Conservation (phyloP, 1,140 invertebrate genomes). For the Nautilus pompilius region DNA sequence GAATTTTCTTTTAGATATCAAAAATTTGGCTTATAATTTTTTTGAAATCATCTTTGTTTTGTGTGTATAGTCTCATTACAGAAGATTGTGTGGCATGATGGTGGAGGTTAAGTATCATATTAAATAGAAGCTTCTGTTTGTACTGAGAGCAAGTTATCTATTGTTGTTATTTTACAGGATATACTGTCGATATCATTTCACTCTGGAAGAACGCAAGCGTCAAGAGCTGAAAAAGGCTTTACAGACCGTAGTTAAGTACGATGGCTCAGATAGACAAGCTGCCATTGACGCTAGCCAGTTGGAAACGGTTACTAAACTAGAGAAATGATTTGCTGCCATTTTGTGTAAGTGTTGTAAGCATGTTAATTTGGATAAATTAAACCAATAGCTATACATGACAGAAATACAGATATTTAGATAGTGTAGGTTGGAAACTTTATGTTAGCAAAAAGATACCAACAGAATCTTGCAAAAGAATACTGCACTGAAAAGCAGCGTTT, state of each 20-base stretch:
- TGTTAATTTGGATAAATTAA: not conserved
- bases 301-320: too few relatives aligned
- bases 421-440: too few relatives aligned
- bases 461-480: too few relatives aligned
- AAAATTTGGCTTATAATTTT: not conserved
- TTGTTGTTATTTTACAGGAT: slow-evolving; percentile 12
- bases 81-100: too few relatives aligned
- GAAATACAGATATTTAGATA: not conserved
- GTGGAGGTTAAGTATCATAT: not conserved
- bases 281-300: not conserved
- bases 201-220: slow-evolving; percentile 6
- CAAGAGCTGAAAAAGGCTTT: slow-evolving; percentile 12
- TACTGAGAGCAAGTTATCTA: not conserved
- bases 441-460: too few relatives aligned
- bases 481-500: too few relatives aligned
- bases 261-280: slow-evolving; percentile 3
- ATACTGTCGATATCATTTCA: slow-evolving; percentile 10
- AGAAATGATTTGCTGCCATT: too few relatives aligned
- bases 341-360: not conserved
- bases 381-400: not conserved
- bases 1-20: not conserved
- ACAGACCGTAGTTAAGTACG: not conserved
- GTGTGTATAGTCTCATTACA: too few relatives aligned
- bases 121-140: not conserved
- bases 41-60: too few relatives aligned